Evolutionary conservation across 2,797 vertebrate species (phyloP), one percentile per base, ranked within the genome.

Genomic region (Etheostoma nigrum): DNA sequence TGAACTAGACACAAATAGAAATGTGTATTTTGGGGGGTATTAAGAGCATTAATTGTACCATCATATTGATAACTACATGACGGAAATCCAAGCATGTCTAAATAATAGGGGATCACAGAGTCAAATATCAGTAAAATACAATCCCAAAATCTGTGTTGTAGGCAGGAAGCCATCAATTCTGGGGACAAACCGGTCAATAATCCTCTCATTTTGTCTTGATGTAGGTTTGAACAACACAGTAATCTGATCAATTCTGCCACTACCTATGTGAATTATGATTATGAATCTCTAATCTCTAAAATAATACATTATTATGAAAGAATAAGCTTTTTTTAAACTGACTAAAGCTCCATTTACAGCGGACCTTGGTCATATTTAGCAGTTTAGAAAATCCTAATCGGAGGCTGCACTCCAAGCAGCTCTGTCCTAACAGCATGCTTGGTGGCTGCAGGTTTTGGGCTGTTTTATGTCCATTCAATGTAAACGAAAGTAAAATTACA

Each of bases 31-130:
- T 36, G 25, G n/a, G 71, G n/a, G 72, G 58, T 63, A 74, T 83
- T 85, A 88, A 91, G 74, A 89, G 87, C 67, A 81, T 92, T 94
- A 90, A 92, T 91, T 90, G 87, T 82, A 81, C 68, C 69, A 61
- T 86, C 60, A 21, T 59, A 89, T 78, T 85, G 85, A 92, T 91
- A 89, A 91, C 86, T 93, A 91, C 89, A 92, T 62, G 72, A 89
- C 74, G 77, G 78, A 92, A 93, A 92, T 90, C 89, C 88, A 89
- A 91, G 72, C 83, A 86, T 86, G 77, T 93, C 92, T 93, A 94
- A 94, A 93, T 94, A 94, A 92, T 85, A 64, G 65, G 52, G 75
- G 84, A 81, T 92, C 60, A 73, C 36, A n/a, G 30, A 47, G 54
- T 83, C 61, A 68, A 66, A 75, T 67, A 60, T 61, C 61, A 72